Evolutionary conservation across 2,113 vertebrate genomes (phyloP), one percentile per base, ranked within the genome.

Genomic region (Tragelaphus scriptus): DNA sequence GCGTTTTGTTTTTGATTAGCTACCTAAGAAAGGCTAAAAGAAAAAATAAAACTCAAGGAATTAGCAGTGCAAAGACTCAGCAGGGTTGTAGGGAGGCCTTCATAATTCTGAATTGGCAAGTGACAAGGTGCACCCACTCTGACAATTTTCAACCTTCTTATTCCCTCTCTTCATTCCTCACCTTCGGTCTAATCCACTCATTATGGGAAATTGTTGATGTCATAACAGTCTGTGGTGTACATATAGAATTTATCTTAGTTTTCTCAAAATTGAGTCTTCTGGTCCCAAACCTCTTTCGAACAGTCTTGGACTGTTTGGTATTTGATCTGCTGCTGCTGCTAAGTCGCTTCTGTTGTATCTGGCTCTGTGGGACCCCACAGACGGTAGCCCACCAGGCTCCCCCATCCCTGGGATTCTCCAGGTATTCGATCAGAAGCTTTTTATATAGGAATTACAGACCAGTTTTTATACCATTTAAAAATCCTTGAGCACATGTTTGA

Each of bases 1-100:
- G 36, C 3, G 0, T 91, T 97, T 97, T 95, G 40, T 90, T 97
- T 91, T 91, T 61, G 95, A 65, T 92, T 95, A 93, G 51, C 32
- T 95, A 32, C 32, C 88, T 80, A 26, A 3, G 80, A 98, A 98
- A 96, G 95, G 26, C 30, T 71, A 16, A 90, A 94, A 86, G 88
- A 96, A 82, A 82, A 98, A 97, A 95, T n/a, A 6, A 98, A 98
- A 88, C 17, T 1, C n/a, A 36, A 96, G 79, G 89, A 97, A 98
- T 97, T 97, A 98, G 80, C 44, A 25, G 9, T 90, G 26, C 3
- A 96, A 96, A 97, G 8, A 7, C 32, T 89, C 93, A 97, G 49
- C 58, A 32, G 12, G 40, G 49, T 32, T 92, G 25, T 30, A 58
- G 25, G 68, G 91, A 93, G 58, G 19, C 4, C 55, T 47, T 53